Base-by-base conservation (phyloP, 2,113 vertebrate genomes). In the Pelecanus crispus region DNA sequence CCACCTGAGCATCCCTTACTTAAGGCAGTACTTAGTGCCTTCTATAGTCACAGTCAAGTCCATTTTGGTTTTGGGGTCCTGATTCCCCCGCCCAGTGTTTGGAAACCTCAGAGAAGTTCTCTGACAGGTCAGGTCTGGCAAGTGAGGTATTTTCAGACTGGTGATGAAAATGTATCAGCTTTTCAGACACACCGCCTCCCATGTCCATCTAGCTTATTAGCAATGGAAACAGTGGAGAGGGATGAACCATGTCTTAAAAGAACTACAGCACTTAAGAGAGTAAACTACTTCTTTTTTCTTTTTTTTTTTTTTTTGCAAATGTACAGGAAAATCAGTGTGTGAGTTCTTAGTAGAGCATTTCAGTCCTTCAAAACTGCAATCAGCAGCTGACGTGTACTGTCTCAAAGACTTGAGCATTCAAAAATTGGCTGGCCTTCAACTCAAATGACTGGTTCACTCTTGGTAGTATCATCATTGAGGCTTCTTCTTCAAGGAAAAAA, bases 401-500 rank as follows among this genome's bases (percentile, higher is more conserved):
- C n/a, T 44, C 25, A 65, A 53, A 89, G 40, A 47, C 47, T 45
- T 50, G 21, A 75, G 79, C 56, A 56, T 50, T 77, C 11, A 80
- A 25, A 94, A 79, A 52, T 6, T 94, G 79, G 81, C 74, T 79
- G 34, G 20, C 18, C 62, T 90, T 89, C 75, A 81, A 59, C 25
- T 42, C 52, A 77, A 72, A 72, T 68, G 42, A 53, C 25, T 75
- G 45, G 50, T 56, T 92, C n/a, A 72, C 25, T 87, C 63, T 65
- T 83, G 67, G 66, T 70, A 85, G 38, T 29, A 94, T 77, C 66
- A 89, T 62, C 63, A 75, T 1, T 65, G 45, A 95, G 20, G 49
- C 20, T 74, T 50, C 56, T 83, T 86, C 84, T 72, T 87, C 31
- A 85, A 79, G 44, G 22, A 85, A 85, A 89, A 65, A 26, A 85